Percentiles rank a stretch among this genome's conserved stretches.
Conservation (phyloP, 2,797 vertebrate genomes). For the Myoxocephalus aenaeus region DNA sequence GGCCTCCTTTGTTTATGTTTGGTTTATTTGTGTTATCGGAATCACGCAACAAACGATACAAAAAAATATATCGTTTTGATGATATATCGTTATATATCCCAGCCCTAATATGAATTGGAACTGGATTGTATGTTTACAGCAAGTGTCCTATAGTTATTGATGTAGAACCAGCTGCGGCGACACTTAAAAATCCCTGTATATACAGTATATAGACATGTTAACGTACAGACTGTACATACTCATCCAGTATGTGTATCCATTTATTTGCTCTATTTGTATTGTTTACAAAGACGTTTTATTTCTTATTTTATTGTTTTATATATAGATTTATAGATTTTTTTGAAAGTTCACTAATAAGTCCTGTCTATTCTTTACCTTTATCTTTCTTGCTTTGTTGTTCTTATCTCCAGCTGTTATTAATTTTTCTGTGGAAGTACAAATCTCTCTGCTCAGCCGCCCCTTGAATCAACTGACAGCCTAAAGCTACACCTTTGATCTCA, state of each 20-base stretch:
- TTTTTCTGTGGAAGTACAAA: not conserved
- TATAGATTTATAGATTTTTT: too few relatives aligned
- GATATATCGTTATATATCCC: too few relatives aligned
- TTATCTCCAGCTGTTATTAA: too few relatives aligned
- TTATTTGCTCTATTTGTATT: not conserved
- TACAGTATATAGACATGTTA: not conserved
- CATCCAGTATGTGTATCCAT: not conserved
- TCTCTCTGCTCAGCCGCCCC: too few relatives aligned
- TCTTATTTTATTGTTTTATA: too few relatives aligned
- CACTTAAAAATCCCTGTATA: not conserved
- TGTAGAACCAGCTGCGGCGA: slow-evolving; percentile 34
- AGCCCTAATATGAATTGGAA: too few relatives aligned
- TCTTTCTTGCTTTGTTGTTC: too few relatives aligned
- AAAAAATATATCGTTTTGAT: too few relatives aligned
- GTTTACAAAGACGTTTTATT: not conserved
- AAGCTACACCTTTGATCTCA: not conserved
- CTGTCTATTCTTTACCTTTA: too few relatives aligned
- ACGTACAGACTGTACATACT: not conserved
- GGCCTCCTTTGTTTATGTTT: not conserved
- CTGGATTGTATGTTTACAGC: not conserved
- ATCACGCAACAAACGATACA: too few relatives aligned
- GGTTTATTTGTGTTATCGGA: too few relatives aligned
- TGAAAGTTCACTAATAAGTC: too few relatives aligned
- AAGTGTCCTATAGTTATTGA: not conserved
- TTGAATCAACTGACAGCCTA: not conserved